Percentiles rank a stretch among this genome's conserved stretches.
phyloP scores from a whole-genome alignment of 1,140 invertebrate species.

The Drosophila pectinifera region DNA sequence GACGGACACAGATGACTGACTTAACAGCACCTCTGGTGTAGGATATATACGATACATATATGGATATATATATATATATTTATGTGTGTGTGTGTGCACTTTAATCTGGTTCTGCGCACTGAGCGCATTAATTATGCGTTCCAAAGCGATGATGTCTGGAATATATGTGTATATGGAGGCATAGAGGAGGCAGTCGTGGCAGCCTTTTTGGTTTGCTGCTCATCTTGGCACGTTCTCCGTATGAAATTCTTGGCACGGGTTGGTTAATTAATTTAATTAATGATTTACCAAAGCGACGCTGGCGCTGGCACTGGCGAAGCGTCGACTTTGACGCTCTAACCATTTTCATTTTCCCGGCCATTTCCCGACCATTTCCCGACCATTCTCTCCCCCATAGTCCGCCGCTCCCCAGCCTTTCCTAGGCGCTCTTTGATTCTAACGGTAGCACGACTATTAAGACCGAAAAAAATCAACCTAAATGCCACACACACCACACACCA shows the following conservation, averaged over 20 bases:
- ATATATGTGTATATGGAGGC: conserved; percentile 10
- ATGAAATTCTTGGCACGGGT: conserved; percentile 78
- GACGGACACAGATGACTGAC: conserved; percentile 43
- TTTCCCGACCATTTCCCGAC: conserved; percentile 44
- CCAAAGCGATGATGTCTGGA: conserved; percentile 65
- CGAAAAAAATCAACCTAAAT: conserved; percentile 30
- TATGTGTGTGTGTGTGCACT: not conserved
- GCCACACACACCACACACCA: conserved; percentile 26
- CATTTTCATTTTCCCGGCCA: conserved; percentile 17
- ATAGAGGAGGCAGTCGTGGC: conserved; percentile 2
- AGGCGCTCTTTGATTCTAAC: conserved; percentile 66
- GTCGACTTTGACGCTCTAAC: conserved; percentile 44
- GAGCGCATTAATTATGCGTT: conserved; percentile 84
- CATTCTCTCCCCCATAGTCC: conserved; percentile 11
- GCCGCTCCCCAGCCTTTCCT: too few species aligned
- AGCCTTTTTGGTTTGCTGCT: conserved; percentile 41
- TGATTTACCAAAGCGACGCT: conserved; percentile 75
- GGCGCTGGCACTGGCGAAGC: conserved; percentile 36
- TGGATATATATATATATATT: conserved; percentile 1
- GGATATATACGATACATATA: conserved; percentile 16
- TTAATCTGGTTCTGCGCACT: conserved; percentile 80
- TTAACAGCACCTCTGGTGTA: conserved; percentile 18
- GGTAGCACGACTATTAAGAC: conserved; percentile 64
- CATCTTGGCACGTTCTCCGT: conserved; percentile 21
- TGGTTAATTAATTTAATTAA: conserved; percentile 84